Evolutionary conservation across 2,797 vertebrate species (phyloP), one percentile per base, ranked within the genome.

Genomic region (Sebastes steindachneri): DNA sequence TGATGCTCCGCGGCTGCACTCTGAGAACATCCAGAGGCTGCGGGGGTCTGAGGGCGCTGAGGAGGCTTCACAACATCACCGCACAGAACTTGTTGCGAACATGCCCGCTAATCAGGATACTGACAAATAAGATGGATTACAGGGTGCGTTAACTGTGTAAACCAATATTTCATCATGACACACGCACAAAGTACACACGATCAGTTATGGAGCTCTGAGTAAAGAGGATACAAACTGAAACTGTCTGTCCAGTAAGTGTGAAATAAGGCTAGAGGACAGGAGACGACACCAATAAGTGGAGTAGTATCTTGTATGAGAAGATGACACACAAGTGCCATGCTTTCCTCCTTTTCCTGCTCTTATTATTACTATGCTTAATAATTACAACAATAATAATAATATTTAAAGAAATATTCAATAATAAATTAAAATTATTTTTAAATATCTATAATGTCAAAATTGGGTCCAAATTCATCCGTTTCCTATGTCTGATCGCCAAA

Each of bases 61-160:
- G 10, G 25, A 68, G 37, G 33, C 64, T 54, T 37, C 23, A 4
- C 23, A 26, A 29, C 62, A 54, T 70, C 70, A 25, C 28, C 12
- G 9, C 68, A 35, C 31, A 33, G 26, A 73, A 81, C 54, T 19
- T 79, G 75, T 59, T 68, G 57, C 5, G 3, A 75, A 74, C 77
- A 63, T 76, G 76, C 72, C 37, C 33, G 9, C 82, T 88, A 84
- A 93, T 89, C 88, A 91, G 70, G 33, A 55, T 26, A n/a, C 83
- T 88, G 89, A 89, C 91, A 91, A 75, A 82, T 74, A 89, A 93
- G 85, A 93, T 53, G 21, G 73, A 92, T 93, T 88, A 79, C 82
- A 60, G 73, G 31, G 66, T 59, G 72, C 55, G 12, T 82, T 82
- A 80, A 77, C 71, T 73, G 74, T 79, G 69, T 81, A 83, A 85